Evolutionary conservation across 2,888 invertebrate species (phyloP).

Genomic region (Trisateles emortualis): DNA sequence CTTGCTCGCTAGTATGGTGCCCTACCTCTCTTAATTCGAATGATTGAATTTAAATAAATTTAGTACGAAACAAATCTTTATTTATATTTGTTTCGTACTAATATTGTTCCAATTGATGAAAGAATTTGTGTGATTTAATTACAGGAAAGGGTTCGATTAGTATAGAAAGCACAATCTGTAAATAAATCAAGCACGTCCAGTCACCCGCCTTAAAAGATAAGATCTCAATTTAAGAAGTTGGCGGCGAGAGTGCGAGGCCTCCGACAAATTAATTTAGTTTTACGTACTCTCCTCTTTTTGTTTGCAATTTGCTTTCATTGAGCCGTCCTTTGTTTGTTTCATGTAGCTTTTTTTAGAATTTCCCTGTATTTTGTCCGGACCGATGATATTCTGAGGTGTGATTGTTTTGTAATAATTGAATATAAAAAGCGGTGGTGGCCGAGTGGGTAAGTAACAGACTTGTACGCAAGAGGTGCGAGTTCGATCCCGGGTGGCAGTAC

Average conservation of each 20-base stretch:
- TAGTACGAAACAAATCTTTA: too few species aligned
- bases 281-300: constrained; percentile 1
- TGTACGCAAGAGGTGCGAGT: too few species aligned
- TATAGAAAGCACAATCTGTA: constrained; percentile 40
- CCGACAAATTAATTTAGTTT: constrained; percentile 69
- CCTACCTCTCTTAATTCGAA: too few species aligned
- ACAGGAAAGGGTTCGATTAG: constrained; percentile 10
- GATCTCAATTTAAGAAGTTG: constrained; percentile 77
- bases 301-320: constrained; percentile 11
- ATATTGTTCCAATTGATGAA: neutral
- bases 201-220: constrained; percentile 73
- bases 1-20: too few species aligned
- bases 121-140: neutral
- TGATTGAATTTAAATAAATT: too few species aligned
- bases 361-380: neutral
- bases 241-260: constrained; percentile 44
- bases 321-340: neutral
- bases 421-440: too few species aligned
- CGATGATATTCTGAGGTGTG: too few species aligned
- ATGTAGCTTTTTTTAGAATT: neutral
- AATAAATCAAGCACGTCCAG: constrained; percentile 56
- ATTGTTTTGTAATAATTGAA: too few species aligned
- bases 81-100: too few species aligned
- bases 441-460: too few species aligned
- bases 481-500: too few species aligned